Base-by-base conservation (phyloP, 2,797 vertebrate genomes). In the Limosa lapponica region DNA sequence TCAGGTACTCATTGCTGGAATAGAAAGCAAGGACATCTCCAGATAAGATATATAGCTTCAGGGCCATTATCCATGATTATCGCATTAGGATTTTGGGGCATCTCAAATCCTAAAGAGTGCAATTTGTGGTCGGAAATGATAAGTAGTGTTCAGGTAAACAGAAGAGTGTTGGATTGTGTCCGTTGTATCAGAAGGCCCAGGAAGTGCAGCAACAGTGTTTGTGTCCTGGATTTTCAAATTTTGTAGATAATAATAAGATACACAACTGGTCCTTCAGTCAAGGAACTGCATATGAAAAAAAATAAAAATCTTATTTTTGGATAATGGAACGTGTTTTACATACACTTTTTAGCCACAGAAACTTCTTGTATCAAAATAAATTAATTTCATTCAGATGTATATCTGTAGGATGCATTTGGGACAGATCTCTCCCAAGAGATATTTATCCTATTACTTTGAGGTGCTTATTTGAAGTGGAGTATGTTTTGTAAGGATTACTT, bases 41-140 rank as follows among this genome's bases (percentile, higher is more conserved):
- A 43, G n/a, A 20, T 39, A 64, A 41, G 44, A 5, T 78, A n/a
- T 7, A 67, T 77, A 64, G 16, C 78, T 74, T 64, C 30, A 71
- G 34, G 34, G 32, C 32, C 59, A 2, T 91, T 77, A 36, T 20
- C 39, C 2, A 0, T n/a, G 28, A 16, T 73, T 36, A 27, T 8
- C 77, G 4, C 22, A 8, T 62, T 77, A 64, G 48, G 7, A 18
- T 48, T 87, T 94, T 74, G 8, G 5, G 46, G 18, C n/a, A 20
- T 85, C 23, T 52, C 43, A 43, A 72, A 54, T 83, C 44, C 25
- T 74, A 5, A 88, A 67, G 51, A 75, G 15, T 30, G 23, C 39
- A 46, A 0, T 71, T 74, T 65, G 7, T 52, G 6, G 25, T 79
- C 1, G 8, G 41, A 71, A 66, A 41, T n/a, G 0, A 0, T 46